Evolutionary conservation across 2,888 invertebrate genomes (phyloP).

Genomic region (Strigamia maritima): DNA sequence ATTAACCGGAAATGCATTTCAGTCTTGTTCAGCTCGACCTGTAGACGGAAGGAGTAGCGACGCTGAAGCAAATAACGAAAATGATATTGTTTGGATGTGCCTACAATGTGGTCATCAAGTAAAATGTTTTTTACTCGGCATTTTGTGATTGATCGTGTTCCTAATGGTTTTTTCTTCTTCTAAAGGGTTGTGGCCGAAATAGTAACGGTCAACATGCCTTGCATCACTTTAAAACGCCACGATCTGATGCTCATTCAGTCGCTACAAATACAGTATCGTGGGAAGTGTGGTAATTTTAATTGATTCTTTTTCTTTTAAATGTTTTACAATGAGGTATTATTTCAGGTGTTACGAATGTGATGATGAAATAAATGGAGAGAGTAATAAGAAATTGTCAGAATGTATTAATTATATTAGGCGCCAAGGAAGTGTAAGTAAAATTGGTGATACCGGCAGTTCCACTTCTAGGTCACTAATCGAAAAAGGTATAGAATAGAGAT

Average conservation of each 20-base stretch:
- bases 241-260: slow-evolving; percentile 71
- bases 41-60: background rate
- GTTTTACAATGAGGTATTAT: background rate
- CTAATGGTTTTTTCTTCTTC: background rate
- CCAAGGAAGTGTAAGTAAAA: slow-evolving; percentile 47
- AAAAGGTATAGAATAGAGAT: background rate
- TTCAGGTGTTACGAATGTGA: slow-evolving; percentile 70
- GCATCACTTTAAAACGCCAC: slow-evolving; percentile 69
- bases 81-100: slow-evolving; percentile 64
- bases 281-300: slow-evolving; percentile 60
- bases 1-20: background rate
- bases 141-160: background rate
- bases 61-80: slow-evolving; percentile 37
- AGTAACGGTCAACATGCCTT: slow-evolving; percentile 66
- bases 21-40: background rate
- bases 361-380: slow-evolving; percentile 58
- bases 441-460: background rate
- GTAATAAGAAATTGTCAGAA: slow-evolving; percentile 66
- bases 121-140: background rate
- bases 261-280: slow-evolving; percentile 69
- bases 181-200: slow-evolving; percentile 66
- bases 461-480: background rate
- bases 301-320: background rate
- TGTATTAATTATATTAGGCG: slow-evolving; percentile 71
- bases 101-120: slow-evolving; percentile 69